A percentile compares a stretch with the other conserved stretches of the same genome.
Conservation (phyloP, 1,140 invertebrate species). For the Pogonomyrmex barbatus region DNA sequence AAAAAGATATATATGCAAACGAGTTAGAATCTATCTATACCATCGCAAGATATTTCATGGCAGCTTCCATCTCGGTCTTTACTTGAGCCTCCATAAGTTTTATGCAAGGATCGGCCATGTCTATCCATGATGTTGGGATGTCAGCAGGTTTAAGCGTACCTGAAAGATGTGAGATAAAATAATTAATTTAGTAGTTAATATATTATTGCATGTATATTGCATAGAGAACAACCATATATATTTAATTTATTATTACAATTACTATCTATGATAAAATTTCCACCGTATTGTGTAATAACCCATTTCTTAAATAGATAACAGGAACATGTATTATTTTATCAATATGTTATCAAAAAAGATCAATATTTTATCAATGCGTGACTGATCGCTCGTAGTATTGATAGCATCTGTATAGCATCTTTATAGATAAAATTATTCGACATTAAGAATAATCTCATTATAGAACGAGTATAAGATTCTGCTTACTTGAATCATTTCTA, state of each 20-base stretch:
- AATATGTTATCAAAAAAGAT: slow-evolving; percentile 25
- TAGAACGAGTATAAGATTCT: background rate
- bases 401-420: slow-evolving; percentile 34
- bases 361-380: slow-evolving; percentile 32
- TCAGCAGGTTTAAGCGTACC: slow-evolving; percentile 83
- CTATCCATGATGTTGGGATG: slow-evolving; percentile 88
- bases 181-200: slow-evolving; percentile 6
- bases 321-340: slow-evolving; percentile 37
- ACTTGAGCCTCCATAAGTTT: slow-evolving; percentile 90
- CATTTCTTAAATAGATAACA: slow-evolving; percentile 22
- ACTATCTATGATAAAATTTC: background rate
- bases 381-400: background rate
- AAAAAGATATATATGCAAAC: slow-evolving; percentile 7
- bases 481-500: background rate
- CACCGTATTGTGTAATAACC: slow-evolving; percentile 1
- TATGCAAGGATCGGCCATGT: slow-evolving; percentile 89
- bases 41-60: slow-evolving; percentile 94
- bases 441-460: slow-evolving; percentile 2
- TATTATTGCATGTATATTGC: background rate
- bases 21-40: slow-evolving; percentile 81
- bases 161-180: slow-evolving; percentile 69
- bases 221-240: background rate
- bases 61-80: slow-evolving; percentile 91
- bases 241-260: background rate
- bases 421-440: slow-evolving; percentile 11